Conservation (phyloP, 1,140 invertebrate species). For the Rhynchophorus ferrugineus region DNA sequence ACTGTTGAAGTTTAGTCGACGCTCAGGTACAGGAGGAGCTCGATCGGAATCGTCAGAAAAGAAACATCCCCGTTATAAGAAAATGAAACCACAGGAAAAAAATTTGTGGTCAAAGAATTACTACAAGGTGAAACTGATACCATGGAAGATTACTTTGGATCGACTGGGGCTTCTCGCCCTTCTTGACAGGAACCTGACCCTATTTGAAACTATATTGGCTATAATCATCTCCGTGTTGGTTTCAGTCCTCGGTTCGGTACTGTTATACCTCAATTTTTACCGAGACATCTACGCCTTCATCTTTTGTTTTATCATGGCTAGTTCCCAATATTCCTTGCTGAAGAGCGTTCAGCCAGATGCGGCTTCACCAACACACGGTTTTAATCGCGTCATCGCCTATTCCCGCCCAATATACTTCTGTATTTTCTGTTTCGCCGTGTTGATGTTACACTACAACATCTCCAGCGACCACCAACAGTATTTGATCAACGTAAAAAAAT, state of each 20-base stretch:
- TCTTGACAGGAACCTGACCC: constrained; percentile 84
- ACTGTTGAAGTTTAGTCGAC: not conserved
- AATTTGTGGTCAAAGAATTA: constrained; percentile 23
- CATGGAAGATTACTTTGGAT: constrained; percentile 82
- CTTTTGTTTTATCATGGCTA: constrained; percentile 94
- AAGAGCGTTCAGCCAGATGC: constrained; percentile 99
- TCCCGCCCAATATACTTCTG: constrained; percentile 94
- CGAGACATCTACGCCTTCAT: constrained; percentile 88
- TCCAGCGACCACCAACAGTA: constrained; percentile 51
- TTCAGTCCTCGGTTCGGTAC: constrained; percentile 71
- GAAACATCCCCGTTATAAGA: constrained; percentile 5
- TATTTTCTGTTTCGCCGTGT: constrained; percentile 67
- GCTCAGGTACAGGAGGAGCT: not conserved
- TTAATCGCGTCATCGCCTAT: constrained; percentile 92
- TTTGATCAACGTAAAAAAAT: constrained; percentile 61
- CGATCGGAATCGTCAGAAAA: not conserved
- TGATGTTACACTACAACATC: constrained; percentile 56
- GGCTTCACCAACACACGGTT: constrained; percentile 95
- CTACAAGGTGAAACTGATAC: constrained; percentile 76
- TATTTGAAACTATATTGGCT: constrained; percentile 76
- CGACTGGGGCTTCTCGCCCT: constrained; percentile 84
- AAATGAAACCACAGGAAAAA: constrained; percentile 18
- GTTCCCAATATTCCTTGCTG: constrained; percentile 94
- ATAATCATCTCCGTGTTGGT: constrained; percentile 81
- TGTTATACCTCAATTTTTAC: constrained; percentile 82